A percentile compares a stretch with the other conserved stretches of the same genome.
phyloP scores from a whole-genome alignment of 2,113 vertebrate genomes.

The Otocyon megalotis region DNA sequence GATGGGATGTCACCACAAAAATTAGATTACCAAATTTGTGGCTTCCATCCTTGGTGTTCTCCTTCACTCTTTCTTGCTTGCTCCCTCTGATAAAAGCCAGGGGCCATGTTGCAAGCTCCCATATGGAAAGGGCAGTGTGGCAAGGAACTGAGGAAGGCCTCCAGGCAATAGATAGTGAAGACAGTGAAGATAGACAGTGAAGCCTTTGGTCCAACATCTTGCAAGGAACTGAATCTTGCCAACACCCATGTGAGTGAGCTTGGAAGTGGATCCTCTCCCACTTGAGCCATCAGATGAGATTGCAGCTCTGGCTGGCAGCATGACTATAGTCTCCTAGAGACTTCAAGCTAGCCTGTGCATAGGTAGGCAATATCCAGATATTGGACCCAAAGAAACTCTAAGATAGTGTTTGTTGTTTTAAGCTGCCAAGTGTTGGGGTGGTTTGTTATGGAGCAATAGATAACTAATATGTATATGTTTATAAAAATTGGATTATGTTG shows the following conservation, averaged over 20 bases:
- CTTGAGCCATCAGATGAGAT: neutral
- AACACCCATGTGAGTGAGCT: neutral
- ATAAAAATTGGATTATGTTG: neutral
- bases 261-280: neutral
- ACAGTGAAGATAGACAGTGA: neutral
- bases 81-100: neutral
- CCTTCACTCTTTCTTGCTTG: neutral
- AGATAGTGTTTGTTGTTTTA: neutral
- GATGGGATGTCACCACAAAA: neutral
- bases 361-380: neutral
- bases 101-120: neutral
- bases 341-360: neutral
- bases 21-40: neutral
- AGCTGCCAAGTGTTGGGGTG: neutral
- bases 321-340: neutral
- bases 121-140: neutral
- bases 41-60: neutral
- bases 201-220: neutral
- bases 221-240: neutral
- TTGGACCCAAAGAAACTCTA: neutral
- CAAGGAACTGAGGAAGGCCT: neutral
- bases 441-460: neutral
- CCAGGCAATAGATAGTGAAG: neutral
- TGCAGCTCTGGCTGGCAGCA: neutral
- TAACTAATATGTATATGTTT: neutral